These are phyloP conservation scores for Acanthosepion pharaonis DNA, from an alignment of 2,888 invertebrate species.

Conservation along the genomic window DNA sequence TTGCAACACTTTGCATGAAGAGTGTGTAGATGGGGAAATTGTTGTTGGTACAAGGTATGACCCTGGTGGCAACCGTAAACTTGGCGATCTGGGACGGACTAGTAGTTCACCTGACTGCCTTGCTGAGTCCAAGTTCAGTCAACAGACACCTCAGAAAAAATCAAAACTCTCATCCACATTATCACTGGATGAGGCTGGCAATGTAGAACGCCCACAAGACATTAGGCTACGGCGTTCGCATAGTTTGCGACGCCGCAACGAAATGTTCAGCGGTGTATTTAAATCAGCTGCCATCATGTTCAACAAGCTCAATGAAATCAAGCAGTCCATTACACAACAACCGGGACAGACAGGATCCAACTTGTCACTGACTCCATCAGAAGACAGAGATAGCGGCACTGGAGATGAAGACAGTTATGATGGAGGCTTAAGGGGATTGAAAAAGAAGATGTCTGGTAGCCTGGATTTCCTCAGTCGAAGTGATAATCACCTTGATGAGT, in stretches of 20 bases:
- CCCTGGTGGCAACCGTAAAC: constrained; percentile 47
- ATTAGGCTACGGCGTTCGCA: constrained; percentile 55
- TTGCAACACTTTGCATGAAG: constrained; percentile 42
- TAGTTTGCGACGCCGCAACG: constrained; percentile 60
- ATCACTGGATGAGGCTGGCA: constrained; percentile 57
- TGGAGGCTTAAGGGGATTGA: constrained; percentile 34
- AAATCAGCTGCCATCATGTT: constrained; percentile 65
- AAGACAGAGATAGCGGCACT: constrained; percentile 58
- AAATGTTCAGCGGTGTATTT: constrained; percentile 65
- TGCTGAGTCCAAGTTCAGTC: constrained; percentile 52
- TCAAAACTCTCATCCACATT: constrained; percentile 53
- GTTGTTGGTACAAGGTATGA: not conserved
- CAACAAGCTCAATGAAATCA: constrained; percentile 69
- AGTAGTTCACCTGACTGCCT: constrained; percentile 63
- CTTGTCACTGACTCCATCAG: constrained; percentile 60
- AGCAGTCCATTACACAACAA: constrained; percentile 68
- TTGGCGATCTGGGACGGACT: constrained; percentile 61
- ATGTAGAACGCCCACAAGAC: constrained; percentile 52
- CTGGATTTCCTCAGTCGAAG: constrained; percentile 57
- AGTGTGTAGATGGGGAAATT: not conserved
- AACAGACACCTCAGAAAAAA: constrained; percentile 51
- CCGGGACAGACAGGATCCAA: constrained; percentile 65
- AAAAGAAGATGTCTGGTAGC: constrained; percentile 51
- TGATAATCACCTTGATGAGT: constrained; percentile 53
- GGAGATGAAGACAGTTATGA: constrained; percentile 56